phyloP scores from a whole-genome alignment of 2,113 vertebrate species.

The Neomonachus schauinslandi region DNA sequence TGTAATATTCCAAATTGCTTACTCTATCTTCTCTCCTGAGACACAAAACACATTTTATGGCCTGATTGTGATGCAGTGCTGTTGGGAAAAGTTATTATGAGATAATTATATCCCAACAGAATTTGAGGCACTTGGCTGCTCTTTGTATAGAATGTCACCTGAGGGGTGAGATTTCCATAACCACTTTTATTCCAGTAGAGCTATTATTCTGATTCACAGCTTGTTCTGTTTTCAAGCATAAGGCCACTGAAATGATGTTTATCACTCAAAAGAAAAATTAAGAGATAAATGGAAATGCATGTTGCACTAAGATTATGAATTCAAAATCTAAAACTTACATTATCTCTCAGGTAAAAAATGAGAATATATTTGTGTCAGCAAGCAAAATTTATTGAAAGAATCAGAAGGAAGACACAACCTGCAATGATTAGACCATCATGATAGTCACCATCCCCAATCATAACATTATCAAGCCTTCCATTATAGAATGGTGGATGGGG shows the following conservation, averaged over 20 bases:
- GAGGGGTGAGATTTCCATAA: constrained; percentile 40
- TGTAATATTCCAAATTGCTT: constrained; percentile 80
- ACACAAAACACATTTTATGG: constrained; percentile 75
- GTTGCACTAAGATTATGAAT: background rate
- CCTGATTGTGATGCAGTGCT: constrained; percentile 51
- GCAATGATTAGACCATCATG: background rate
- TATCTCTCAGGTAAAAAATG: background rate
- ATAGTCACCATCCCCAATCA: background rate
- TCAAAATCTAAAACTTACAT: background rate
- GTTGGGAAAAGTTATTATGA: constrained; percentile 62
- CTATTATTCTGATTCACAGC: background rate
- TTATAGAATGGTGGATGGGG: background rate
- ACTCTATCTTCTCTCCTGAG: constrained; percentile 73
- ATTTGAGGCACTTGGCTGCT: constrained; percentile 12
- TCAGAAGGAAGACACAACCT: background rate
- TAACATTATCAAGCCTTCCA: background rate
- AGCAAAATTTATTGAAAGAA: background rate
- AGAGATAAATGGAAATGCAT: constrained; percentile 9
- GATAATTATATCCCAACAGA: constrained; percentile 64
- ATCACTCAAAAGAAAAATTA: constrained; percentile 47
- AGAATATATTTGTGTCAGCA: background rate
- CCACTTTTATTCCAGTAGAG: background rate
- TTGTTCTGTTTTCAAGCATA: background rate
- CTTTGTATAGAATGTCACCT: constrained; percentile 38
- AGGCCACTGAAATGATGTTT: background rate